A percentile compares a stretch with the other conserved stretches of the same genome.
Conservation (phyloP, 2,888 invertebrate species). For the Salpingus planirostris region DNA sequence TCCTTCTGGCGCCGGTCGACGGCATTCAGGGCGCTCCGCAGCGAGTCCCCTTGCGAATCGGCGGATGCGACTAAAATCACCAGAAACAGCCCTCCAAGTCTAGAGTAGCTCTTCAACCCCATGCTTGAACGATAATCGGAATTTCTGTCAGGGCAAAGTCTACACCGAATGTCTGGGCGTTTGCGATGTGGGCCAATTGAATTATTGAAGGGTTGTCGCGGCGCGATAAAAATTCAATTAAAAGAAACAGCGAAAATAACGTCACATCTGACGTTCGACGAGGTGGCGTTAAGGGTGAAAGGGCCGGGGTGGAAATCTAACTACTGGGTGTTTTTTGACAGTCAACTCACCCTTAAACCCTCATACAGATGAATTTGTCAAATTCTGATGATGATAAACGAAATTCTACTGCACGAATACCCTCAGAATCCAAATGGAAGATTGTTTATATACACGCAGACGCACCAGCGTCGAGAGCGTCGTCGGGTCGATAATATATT, state of each 20-base stretch:
- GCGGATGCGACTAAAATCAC: constrained; percentile 8
- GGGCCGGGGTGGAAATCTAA: not conserved
- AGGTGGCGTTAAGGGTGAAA: too few relatives aligned
- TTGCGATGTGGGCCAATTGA: too few relatives aligned
- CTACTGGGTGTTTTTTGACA: too few relatives aligned
- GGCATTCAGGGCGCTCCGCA: constrained; percentile 42
- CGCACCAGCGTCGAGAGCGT: constrained; percentile 17
- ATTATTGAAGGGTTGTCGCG: too few relatives aligned
- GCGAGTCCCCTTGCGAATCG: constrained; percentile 37
- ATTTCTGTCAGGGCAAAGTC: not conserved
- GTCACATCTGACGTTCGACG: not conserved
- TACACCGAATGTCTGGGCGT: not conserved
- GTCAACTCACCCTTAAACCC: constrained; percentile 12
- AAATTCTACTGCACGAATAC: constrained; percentile 21
- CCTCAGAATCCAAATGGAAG: constrained; percentile 19
- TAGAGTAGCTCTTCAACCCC: constrained; percentile 7
- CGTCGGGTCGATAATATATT: constrained; percentile 21
- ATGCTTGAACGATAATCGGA: constrained; percentile 8
- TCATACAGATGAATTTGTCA: constrained; percentile 9
- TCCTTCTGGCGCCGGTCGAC: constrained; percentile 42
- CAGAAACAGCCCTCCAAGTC: constrained; percentile 9
- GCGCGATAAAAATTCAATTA: too few relatives aligned
- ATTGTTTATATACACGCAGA: constrained; percentile 22
- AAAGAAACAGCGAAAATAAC: too few relatives aligned
- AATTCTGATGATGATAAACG: constrained; percentile 15